A percentile compares a stretch with the other conserved stretches of the same genome.
Evolutionary conservation across 2,888 invertebrate genomes (phyloP).

Genomic region (Cremastinae sp.): DNA sequence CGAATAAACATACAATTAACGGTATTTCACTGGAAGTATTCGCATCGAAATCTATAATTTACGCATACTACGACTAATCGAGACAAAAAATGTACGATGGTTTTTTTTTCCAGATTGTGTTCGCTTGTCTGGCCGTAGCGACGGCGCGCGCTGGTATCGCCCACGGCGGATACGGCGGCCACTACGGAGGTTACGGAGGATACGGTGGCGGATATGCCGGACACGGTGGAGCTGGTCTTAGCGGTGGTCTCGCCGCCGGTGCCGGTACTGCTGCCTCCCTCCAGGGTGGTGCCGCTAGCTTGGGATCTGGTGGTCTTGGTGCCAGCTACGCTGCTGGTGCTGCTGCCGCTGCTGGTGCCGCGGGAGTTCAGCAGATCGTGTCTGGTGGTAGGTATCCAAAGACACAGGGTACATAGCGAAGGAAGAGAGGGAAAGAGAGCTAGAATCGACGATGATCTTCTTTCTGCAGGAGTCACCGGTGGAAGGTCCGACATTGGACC

Average conservation of each 20-base stretch:
- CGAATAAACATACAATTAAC: not conserved
- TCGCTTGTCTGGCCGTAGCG: slow-evolving; percentile 80
- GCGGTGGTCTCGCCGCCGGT: slow-evolving; percentile 79
- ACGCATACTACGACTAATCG: slow-evolving; percentile 5
- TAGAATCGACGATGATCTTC: not conserved
- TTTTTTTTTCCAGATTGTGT: slow-evolving; percentile 76
- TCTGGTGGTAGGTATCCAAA: slow-evolving; percentile 75
- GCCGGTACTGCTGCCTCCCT: slow-evolving; percentile 78
- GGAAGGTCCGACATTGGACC: slow-evolving; percentile 80
- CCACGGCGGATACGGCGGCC: slow-evolving; percentile 74
- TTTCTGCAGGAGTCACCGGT: slow-evolving; percentile 74
- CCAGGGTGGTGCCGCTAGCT: slow-evolving; percentile 79
- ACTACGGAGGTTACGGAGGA: slow-evolving; percentile 68
- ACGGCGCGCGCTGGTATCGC: slow-evolving; percentile 79
- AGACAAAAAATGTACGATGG: not conserved
- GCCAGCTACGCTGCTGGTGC: slow-evolving; percentile 80
- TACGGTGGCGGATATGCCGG: slow-evolving; percentile 66
- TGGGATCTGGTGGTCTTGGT: slow-evolving; percentile 79
- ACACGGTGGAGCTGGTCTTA: slow-evolving; percentile 76
- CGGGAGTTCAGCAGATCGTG: slow-evolving; percentile 79
- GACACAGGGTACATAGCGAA: not conserved
- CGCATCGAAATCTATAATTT: not conserved
- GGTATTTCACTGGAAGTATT: not conserved
- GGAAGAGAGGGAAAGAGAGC: not conserved
- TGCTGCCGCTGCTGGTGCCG: slow-evolving; percentile 78